Conservation (phyloP, 2,888 invertebrate genomes). For the Orgyia antiqua region DNA sequence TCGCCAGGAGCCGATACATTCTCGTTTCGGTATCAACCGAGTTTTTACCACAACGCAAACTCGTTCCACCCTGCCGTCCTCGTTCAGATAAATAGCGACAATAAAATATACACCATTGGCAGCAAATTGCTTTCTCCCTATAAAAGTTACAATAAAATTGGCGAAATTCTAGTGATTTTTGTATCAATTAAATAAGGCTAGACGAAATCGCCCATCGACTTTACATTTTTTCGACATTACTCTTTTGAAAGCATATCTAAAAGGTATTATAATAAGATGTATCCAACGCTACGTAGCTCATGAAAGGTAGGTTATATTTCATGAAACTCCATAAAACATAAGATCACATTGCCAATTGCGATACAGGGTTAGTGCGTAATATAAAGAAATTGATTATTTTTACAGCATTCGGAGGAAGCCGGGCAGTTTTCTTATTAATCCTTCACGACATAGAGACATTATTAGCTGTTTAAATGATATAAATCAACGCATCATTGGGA, state of each 20-base stretch:
- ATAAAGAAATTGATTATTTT: too few species aligned
- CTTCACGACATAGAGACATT: slow-evolving; percentile 3
- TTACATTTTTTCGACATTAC: too few species aligned
- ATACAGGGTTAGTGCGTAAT: too few species aligned
- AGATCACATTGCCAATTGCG: too few species aligned
- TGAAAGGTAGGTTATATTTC: too few species aligned
- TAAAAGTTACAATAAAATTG: slow-evolving; percentile 29
- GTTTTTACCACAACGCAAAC: slow-evolving; percentile 64
- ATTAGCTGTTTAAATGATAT: slow-evolving; percentile 3
- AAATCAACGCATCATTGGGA: slow-evolving; percentile 19
- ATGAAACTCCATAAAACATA: too few species aligned
- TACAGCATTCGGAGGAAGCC: too few species aligned
- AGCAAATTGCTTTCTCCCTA: slow-evolving; percentile 48
- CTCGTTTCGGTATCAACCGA: slow-evolving; percentile 59
- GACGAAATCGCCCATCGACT: too few species aligned
- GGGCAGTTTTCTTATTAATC: too few species aligned
- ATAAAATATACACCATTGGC: slow-evolving; percentile 50
- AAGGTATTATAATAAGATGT: too few species aligned
- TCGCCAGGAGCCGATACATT: slow-evolving; percentile 61
- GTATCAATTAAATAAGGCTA: slow-evolving; percentile 24
- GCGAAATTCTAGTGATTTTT: slow-evolving; percentile 23
- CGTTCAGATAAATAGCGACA: slow-evolving; percentile 50
- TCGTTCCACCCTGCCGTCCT: slow-evolving; percentile 53
- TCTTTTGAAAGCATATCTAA: too few species aligned
- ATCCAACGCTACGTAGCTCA: too few species aligned